Evolutionary conservation across 2,113 vertebrate genomes (phyloP).

Genomic region (Mastomys natalensis): DNA sequence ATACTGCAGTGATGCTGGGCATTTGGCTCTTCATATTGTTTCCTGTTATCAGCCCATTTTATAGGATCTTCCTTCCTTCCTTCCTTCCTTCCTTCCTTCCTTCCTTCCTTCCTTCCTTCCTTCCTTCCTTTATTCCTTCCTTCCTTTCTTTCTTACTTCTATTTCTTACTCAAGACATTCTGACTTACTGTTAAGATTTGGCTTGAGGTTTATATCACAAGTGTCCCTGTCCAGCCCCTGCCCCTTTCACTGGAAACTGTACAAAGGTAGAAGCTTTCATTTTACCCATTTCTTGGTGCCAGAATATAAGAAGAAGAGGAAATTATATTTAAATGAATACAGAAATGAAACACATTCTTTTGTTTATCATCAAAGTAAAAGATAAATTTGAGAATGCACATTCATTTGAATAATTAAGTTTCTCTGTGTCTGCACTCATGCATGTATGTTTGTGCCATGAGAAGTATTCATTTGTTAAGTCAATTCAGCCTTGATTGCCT

Average conservation of each 20-base stretch:
- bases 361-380: conserved; percentile 26
- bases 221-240: background rate
- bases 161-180: conserved; percentile 50
- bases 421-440: background rate
- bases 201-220: conserved; percentile 31
- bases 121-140: background rate
- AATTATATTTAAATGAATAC: conserved; percentile 23
- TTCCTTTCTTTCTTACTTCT: background rate
- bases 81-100: background rate
- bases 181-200: conserved; percentile 44
- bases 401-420: conserved; percentile 7
- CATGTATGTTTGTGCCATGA: background rate
- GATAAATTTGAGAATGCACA: background rate
- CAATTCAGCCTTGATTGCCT: conserved; percentile 1
- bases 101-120: conserved; percentile 14
- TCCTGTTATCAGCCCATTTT: background rate
- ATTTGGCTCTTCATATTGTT: background rate
- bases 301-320: background rate
- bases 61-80: conserved; percentile 20
- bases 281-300: conserved; percentile 5
- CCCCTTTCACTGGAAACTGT: conserved; percentile 12
- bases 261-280: background rate
- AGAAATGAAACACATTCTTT: conserved; percentile 12
- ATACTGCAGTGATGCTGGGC: background rate
- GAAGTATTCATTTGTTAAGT: conserved; percentile 27